phyloP scores from a whole-genome alignment of 2,888 invertebrate genomes.

The Leptopterna dolabrata region DNA sequence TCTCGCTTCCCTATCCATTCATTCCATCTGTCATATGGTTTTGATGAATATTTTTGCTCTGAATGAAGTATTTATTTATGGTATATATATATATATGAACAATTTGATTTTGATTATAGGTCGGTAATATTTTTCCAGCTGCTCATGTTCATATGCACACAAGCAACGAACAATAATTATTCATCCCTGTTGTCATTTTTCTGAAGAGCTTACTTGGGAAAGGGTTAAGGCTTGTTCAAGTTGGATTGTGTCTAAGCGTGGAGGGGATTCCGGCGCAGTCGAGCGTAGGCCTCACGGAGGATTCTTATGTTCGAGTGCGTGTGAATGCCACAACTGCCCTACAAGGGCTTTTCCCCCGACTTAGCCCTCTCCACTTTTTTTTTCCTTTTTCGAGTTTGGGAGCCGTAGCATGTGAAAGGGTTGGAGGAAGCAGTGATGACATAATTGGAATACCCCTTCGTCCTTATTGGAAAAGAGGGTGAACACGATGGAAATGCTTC shows the following conservation, averaged over 20 bases:
- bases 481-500: background rate
- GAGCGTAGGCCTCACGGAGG: background rate
- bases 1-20: too few species aligned
- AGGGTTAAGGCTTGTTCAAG: background rate
- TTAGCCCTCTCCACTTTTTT: background rate
- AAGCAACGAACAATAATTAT: too few species aligned
- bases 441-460: background rate
- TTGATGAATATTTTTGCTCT: too few species aligned
- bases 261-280: background rate
- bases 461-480: background rate
- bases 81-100: too few species aligned
- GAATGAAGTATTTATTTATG: too few species aligned
- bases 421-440: slow-evolving; percentile 12
- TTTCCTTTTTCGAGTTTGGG: background rate
- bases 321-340: slow-evolving; percentile 1
- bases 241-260: background rate
- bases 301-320: slow-evolving; percentile 23
- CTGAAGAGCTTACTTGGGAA: background rate
- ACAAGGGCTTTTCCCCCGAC: background rate
- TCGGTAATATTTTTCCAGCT: too few species aligned
- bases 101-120: too few species aligned
- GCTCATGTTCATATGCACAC: too few species aligned
- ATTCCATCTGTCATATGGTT: too few species aligned
- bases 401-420: background rate
- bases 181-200: too few species aligned